These are phyloP conservation scores for Calliphora vicina DNA, from an alignment of 1,140 invertebrate genomes.

Conservation along the genomic window DNA sequence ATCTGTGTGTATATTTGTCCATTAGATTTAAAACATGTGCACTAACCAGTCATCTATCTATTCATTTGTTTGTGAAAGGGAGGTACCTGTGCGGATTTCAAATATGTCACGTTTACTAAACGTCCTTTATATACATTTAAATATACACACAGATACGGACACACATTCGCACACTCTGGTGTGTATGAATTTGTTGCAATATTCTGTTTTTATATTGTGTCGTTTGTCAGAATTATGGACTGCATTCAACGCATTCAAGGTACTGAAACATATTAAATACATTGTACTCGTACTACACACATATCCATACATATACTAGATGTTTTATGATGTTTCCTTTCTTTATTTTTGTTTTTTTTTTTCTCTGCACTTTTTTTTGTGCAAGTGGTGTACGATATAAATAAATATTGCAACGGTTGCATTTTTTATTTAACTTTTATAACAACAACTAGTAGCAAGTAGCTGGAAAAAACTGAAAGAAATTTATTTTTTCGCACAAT, in stretches of 20 bases:
- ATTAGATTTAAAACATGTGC: background rate
- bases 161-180: no score
- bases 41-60: slow-evolving; percentile 13
- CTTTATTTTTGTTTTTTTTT: no score
- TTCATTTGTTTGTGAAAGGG: background rate
- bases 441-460: background rate
- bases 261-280: slow-evolving; percentile 10
- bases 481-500: background rate
- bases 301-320: background rate
- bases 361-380: background rate
- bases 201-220: background rate
- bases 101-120: slow-evolving; percentile 14
- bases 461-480: background rate
- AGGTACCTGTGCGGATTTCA: slow-evolving; percentile 8
- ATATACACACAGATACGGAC: no score
- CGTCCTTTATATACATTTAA: background rate
- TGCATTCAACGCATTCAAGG: slow-evolving; percentile 8
- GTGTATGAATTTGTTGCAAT: background rate
- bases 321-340: background rate
- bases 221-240: background rate
- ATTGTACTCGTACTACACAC: no score
- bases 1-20: slow-evolving; percentile 47
- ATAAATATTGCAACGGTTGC: slow-evolving; percentile 8
- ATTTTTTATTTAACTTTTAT: background rate
- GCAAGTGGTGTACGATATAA: background rate